Conservation (phyloP, 2,797 vertebrate species). For the Oceanodroma leucorhoa region DNA sequence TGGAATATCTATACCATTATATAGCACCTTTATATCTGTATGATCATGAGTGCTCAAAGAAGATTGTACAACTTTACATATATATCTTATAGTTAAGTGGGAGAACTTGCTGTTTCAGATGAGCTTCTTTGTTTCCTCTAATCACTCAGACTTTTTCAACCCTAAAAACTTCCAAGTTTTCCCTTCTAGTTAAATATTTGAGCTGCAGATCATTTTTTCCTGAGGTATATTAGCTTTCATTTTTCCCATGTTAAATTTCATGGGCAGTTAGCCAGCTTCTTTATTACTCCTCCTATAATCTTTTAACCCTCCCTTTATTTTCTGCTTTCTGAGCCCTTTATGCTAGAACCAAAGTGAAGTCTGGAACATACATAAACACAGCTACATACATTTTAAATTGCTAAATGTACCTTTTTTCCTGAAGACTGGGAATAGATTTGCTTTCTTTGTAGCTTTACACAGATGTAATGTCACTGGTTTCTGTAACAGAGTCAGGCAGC, state of each 20-base stretch:
- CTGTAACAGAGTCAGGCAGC: background rate
- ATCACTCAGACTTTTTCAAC: background rate
- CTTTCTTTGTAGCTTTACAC: background rate
- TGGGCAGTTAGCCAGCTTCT: background rate
- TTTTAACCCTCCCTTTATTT: background rate
- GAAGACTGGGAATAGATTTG: background rate
- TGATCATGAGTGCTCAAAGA: background rate
- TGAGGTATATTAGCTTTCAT: background rate
- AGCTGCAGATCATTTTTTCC: background rate
- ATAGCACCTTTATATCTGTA: background rate
- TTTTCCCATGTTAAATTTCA: slow-evolving; percentile 21
- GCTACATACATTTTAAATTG: background rate
- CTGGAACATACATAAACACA: background rate
- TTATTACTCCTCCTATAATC: background rate
- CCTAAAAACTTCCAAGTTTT: background rate
- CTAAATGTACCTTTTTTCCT: background rate
- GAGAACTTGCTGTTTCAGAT: background rate
- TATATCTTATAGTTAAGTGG: background rate
- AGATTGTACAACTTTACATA: background rate
- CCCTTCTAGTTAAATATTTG: slow-evolving; percentile 14
- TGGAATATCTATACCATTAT: background rate
- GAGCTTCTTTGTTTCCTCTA: background rate
- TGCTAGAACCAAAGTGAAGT: background rate
- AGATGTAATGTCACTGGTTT: background rate
- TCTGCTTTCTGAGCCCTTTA: background rate